phyloP scores from a whole-genome alignment of 2,797 vertebrate genomes.

The Acipenser ruthenus region DNA sequence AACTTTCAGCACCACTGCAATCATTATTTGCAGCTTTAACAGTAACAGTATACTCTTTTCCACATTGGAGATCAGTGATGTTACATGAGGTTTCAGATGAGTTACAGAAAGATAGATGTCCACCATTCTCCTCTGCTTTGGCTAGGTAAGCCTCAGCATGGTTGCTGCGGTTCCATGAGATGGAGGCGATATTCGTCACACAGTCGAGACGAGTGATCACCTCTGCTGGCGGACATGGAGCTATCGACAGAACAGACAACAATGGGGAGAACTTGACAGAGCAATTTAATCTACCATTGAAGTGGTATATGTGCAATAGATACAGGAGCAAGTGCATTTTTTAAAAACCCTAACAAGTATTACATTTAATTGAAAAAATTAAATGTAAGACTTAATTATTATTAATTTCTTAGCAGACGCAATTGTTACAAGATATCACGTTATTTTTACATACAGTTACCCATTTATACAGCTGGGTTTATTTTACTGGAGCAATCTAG shows the following conservation, averaged over 20 bases:
- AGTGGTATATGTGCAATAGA: too few species aligned
- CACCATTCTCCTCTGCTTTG: conserved; percentile 27
- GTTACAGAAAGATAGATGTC: conserved; percentile 38
- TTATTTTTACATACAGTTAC: too few species aligned
- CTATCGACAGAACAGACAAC: conserved; percentile 28
- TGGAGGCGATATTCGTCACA: conserved; percentile 28
- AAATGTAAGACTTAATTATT: too few species aligned
- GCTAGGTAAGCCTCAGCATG: conserved; percentile 40
- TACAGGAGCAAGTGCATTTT: too few species aligned
- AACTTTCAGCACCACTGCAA: conserved; percentile 50
- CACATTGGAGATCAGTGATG: conserved; percentile 47
- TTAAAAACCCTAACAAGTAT: too few species aligned
- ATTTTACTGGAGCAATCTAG: too few species aligned
- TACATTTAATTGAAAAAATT: too few species aligned
- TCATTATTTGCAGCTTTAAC: conserved; percentile 42
- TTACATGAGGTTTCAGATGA: conserved; percentile 33
- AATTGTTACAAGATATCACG: too few species aligned
- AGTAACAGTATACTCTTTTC: conserved; percentile 47
- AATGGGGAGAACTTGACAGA: too few species aligned
- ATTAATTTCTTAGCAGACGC: too few species aligned
- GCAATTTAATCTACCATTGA: too few species aligned
- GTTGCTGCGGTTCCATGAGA: conserved; percentile 44
- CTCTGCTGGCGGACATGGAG: conserved; percentile 49
- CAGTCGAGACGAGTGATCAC: conserved; percentile 43
- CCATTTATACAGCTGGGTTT: too few species aligned